Evolutionary conservation across 2,888 invertebrate genomes (phyloP), one percentile per base, ranked within the genome.

Genomic region (Eilema griseolum): DNA sequence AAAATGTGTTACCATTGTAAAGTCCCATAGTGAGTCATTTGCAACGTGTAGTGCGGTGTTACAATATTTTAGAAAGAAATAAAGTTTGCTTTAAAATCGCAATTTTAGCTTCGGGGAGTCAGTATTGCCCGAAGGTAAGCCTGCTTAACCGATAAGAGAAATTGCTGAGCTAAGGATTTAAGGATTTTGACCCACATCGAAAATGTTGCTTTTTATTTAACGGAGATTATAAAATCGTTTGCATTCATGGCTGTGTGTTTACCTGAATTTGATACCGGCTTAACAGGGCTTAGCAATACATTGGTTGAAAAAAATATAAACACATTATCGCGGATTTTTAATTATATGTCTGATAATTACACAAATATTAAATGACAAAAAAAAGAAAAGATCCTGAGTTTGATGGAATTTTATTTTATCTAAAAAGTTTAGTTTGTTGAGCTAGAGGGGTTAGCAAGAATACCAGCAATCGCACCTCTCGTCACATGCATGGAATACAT

Each of bases 71-170:
- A 14, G 4, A 41, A 41, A 41, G 16, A 16, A 41, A 41, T 16
- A 41, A 52, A 10, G 8, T 80, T 57, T 80, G 80, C 70, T 78
- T 80, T 75, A 74, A 67, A 72, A 69, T 66, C 60, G n/a, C 60
- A 60, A 72, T 78, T 69, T 77, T 72, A 78, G 78, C 81, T 72
- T 63, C 66, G 74, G 72, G 67, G 72, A 75, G 23, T 65, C 31
- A 28, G 65, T 65, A 33, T 65, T 65, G n/a, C 56, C 56, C 16
- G 23, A 33, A 57, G 24, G 65, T 65, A 65, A 57, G 65, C 65
- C 46, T 57, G 65, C 65, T 65, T 57, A 57, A 33, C 33, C 56
- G 65, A 65, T 65, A 65, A 65, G 57, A 57, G 56, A 65, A 57
- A 65, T 56, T 57, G 33, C 56, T 24, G 33, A 57, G 65, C 33